Percentiles rank a stretch among this genome's conserved stretches.
These are phyloP conservation scores for Antigone vipio DNA, from an alignment of 2,113 vertebrate species.

Conservation along the genomic window DNA sequence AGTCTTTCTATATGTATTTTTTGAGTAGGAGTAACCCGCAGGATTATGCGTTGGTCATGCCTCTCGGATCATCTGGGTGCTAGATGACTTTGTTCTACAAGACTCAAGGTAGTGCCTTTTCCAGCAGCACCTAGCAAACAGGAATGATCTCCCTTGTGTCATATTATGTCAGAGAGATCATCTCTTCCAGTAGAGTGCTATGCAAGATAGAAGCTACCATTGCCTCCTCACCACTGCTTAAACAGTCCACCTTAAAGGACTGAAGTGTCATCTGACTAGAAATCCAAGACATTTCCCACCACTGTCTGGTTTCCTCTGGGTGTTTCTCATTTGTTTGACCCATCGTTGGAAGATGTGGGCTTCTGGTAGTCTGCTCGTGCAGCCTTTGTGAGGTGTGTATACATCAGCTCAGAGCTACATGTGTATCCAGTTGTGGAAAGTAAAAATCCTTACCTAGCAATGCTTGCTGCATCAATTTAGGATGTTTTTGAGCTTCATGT, in stretches of 20 bases:
- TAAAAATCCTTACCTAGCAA: neutral
- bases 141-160: neutral
- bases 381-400: neutral
- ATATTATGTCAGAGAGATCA: rapidly evolving
- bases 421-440: neutral
- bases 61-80: rapidly evolving
- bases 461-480: neutral
- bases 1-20: rapidly evolving
- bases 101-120: neutral
- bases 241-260: neutral
- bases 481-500: neutral
- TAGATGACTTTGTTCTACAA: neutral
- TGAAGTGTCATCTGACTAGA: neutral
- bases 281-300: neutral
- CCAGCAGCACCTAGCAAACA: neutral
- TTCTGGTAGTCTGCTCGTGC: neutral
- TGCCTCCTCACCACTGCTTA: neutral
- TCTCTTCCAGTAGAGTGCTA: neutral
- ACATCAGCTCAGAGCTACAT: neutral
- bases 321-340: neutral
- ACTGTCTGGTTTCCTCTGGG: neutral
- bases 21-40: neutral
- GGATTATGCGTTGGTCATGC: neutral
- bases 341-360: neutral
- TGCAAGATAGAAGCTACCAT: rapidly evolving